Evolutionary conservation across 2,888 invertebrate genomes (phyloP).

Genomic region (Phengaris alcon): DNA sequence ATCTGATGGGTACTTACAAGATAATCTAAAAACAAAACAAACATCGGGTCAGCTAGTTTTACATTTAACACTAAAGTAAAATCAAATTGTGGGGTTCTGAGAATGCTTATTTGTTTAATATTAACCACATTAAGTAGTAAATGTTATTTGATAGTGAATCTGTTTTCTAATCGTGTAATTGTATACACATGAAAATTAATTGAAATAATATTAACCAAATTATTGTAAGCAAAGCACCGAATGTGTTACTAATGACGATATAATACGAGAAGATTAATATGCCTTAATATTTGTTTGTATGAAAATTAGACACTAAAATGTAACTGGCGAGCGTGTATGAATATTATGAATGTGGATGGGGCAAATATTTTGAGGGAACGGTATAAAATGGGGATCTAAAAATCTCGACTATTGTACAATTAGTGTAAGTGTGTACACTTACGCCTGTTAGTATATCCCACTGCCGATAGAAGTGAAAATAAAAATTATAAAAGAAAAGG

Average conservation of each 20-base stretch:
- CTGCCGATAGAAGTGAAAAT: too few relatives aligned
- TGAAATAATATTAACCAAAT: conserved; percentile 6
- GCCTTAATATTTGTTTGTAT: conserved; percentile 17
- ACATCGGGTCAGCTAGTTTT: background rate
- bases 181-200: conserved; percentile 6
- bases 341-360: too few relatives aligned
- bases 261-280: conserved; percentile 25
- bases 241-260: conserved; percentile 17
- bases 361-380: too few relatives aligned
- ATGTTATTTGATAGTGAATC: background rate
- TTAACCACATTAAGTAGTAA: background rate
- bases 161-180: conserved; percentile 1
- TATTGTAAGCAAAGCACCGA: conserved; percentile 24
- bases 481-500: too few relatives aligned
- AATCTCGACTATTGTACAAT: too few relatives aligned
- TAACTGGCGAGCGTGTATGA: background rate
- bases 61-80: background rate
- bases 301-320: conserved; percentile 2
- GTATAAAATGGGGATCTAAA: too few relatives aligned
- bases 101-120: background rate
- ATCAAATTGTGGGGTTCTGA: background rate
- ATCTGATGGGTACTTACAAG: too few relatives aligned
- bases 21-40: too few relatives aligned
- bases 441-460: too few relatives aligned
- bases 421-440: too few relatives aligned